These are phyloP conservation scores for Hippopotamus amphibius DNA, from an alignment of 2,113 vertebrate genomes.

Conservation along the genomic window DNA sequence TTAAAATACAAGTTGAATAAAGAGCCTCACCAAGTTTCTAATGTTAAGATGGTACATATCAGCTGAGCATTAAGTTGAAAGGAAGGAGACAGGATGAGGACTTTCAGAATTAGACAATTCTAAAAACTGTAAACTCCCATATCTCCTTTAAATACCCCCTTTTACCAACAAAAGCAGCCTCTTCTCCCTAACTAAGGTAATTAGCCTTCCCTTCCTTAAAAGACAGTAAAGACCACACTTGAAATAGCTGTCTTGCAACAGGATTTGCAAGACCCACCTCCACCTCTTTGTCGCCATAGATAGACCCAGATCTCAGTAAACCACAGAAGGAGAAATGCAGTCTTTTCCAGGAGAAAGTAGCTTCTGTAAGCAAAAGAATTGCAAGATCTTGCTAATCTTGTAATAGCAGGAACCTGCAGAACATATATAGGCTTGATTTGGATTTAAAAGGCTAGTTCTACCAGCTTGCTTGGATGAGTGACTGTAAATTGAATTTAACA, in stretches of 20 bases:
- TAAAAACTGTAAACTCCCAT: not conserved
- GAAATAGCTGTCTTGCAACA: not conserved
- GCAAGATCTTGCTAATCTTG: not conserved
- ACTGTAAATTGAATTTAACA: conserved; percentile 34
- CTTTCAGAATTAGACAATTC: not conserved
- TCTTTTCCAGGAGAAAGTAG: not conserved
- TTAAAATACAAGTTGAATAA: not conserved
- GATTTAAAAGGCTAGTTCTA: not conserved
- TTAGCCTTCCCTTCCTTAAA: not conserved
- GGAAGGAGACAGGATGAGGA: not conserved
- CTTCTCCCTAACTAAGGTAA: not conserved
- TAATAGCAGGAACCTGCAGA: not conserved
- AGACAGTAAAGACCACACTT: not conserved
- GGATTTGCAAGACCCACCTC: not conserved
- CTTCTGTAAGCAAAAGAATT: not conserved
- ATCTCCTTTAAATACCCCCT: not conserved
- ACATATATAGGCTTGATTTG: not conserved
- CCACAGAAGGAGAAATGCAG: not conserved
- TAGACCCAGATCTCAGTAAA: not conserved
- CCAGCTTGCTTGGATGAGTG: not conserved
- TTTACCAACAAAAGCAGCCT: not conserved
- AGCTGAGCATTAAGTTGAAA: not conserved
- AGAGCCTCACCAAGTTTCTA: not conserved
- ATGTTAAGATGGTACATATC: not conserved
- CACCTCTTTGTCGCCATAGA: not conserved